These are phyloP conservation scores for Acomys russatus DNA, from an alignment of 2,797 vertebrate genomes.

Conservation along the genomic window DNA sequence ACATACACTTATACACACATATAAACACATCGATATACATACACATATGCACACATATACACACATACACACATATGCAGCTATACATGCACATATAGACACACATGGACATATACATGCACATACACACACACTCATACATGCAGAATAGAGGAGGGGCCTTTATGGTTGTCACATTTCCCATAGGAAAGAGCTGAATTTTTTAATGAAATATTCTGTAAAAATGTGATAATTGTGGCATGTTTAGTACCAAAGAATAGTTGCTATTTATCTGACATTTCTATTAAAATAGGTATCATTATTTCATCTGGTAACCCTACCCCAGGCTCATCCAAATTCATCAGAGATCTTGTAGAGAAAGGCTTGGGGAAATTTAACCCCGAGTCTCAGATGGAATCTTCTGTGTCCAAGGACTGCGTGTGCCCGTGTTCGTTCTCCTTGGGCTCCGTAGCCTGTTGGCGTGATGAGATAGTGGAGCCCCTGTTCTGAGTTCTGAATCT, in stretches of 20 bases:
- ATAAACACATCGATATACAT: no score
- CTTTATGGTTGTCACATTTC: neutral
- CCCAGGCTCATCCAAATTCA: neutral
- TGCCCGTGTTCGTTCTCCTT: neutral
- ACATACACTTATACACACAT: no score
- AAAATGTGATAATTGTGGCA: neutral
- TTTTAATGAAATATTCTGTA: neutral
- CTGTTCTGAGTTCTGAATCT: neutral
- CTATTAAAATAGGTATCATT: neutral
- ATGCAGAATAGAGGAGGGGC: neutral
- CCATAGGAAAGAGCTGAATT: neutral
- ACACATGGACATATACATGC: neutral
- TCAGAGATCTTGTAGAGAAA: neutral
- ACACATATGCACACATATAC: neutral
- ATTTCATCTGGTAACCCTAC: neutral
- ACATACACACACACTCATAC: neutral
- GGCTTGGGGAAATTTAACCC: conserved; percentile 13
- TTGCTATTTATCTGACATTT: conserved; percentile 30
- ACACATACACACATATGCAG: neutral
- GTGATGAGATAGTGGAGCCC: neutral
- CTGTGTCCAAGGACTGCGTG: neutral
- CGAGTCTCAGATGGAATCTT: conserved; percentile 6
- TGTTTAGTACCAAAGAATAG: neutral
- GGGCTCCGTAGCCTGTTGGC: neutral
- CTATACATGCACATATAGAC: neutral